These are phyloP conservation scores for Sula dactylatra DNA, from an alignment of 2,113 vertebrate species.

Conservation along the genomic window DNA sequence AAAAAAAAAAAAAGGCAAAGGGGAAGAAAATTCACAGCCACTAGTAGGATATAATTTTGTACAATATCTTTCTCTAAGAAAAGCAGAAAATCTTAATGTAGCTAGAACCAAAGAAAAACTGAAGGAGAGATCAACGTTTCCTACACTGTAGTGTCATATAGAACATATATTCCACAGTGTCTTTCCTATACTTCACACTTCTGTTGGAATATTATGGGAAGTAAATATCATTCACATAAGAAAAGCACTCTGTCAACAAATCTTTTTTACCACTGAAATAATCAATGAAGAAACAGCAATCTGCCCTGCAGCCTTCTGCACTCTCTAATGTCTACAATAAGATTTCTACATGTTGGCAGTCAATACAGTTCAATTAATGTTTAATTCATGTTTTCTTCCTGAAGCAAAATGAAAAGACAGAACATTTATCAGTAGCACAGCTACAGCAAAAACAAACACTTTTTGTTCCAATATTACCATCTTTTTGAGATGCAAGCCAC, in stretches of 20 bases:
- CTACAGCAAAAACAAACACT: slow-evolving; percentile 53
- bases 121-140: not conserved
- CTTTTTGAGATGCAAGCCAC: slow-evolving; percentile 22
- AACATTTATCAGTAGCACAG: slow-evolving; percentile 51
- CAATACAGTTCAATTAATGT: slow-evolving; percentile 70
- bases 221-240: slow-evolving; percentile 31
- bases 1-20: not conserved
- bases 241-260: slow-evolving; percentile 56
- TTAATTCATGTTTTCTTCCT: slow-evolving; percentile 69
- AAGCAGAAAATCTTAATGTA: not conserved
- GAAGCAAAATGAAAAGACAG: slow-evolving; percentile 67
- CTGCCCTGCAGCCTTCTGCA: slow-evolving; percentile 37
- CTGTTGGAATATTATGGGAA: slow-evolving; percentile 16
- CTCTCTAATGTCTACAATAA: slow-evolving; percentile 46
- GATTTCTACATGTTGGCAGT: slow-evolving; percentile 57
- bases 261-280: slow-evolving; percentile 45
- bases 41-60: not conserved
- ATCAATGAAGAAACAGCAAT: slow-evolving; percentile 62
- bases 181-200: not conserved
- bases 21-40: not conserved
- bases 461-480: slow-evolving; percentile 35
- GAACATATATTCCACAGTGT: not conserved
- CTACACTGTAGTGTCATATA: not conserved
- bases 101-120: not conserved
- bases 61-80: not conserved